Percentiles rank a stretch among this genome's conserved stretches.
Conservation (phyloP, 2,797 vertebrate species). For the Erithacus rubecula region DNA sequence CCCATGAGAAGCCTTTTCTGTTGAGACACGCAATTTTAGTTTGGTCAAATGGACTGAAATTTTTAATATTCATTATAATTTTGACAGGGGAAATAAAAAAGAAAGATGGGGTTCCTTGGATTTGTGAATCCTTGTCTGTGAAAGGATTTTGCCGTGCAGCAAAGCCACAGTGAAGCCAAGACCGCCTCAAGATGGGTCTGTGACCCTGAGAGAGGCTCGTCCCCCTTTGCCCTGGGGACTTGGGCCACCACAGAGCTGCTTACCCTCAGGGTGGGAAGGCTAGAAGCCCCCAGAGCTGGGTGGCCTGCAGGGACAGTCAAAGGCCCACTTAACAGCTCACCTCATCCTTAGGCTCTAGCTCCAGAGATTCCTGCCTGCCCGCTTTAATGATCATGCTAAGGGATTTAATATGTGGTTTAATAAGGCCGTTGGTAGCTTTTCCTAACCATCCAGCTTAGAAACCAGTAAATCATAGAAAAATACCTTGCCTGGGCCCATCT, state of each 20-base stretch:
- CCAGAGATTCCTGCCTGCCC: rapidly evolving
- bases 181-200: neutral
- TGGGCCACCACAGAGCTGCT: neutral
- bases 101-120: neutral
- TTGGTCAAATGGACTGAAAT: neutral
- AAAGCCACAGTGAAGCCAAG: neutral
- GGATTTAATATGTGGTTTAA: neutral
- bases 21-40: neutral
- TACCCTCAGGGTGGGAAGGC: neutral
- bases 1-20: neutral
- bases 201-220: rapidly evolving
- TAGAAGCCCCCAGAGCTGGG: neutral
- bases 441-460: neutral
- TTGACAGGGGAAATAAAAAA: neutral
- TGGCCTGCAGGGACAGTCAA: neutral
- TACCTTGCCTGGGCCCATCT: neutral
- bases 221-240: neutral
- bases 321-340: rapidly evolving
- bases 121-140: neutral
- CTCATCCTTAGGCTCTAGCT: neutral
- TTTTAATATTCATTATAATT: neutral
- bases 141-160: neutral
- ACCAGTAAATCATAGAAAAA: neutral
- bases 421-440: neutral
- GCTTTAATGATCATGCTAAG: neutral